A percentile compares a stretch with the other conserved stretches of the same genome.
phyloP scores from a whole-genome alignment of 2,113 vertebrate species.

The Ptilorrhoa leucosticta region DNA sequence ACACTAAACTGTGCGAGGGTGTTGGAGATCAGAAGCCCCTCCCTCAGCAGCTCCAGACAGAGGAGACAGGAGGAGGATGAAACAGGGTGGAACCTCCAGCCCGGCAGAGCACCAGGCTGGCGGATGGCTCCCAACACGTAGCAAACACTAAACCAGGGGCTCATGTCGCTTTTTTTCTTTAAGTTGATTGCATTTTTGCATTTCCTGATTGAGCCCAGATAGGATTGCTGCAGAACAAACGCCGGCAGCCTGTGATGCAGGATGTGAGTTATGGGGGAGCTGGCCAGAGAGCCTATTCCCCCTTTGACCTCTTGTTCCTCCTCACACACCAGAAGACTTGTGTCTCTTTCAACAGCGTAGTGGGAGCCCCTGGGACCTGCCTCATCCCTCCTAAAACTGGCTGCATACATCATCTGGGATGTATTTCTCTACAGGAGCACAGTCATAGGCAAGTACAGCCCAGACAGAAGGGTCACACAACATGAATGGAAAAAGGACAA shows the following conservation, averaged over 20 bases:
- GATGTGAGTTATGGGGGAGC: neutral
- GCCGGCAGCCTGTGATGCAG: rapidly evolving
- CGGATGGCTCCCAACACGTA: neutral
- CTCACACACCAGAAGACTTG: neutral
- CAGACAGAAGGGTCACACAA: neutral
- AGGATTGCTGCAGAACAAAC: neutral
- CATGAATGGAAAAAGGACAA: neutral
- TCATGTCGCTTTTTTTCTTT: rapidly evolving
- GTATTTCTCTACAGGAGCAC: neutral
- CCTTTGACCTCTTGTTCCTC: neutral
- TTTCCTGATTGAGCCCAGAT: neutral
- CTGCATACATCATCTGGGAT: neutral
- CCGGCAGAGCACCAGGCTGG: neutral
- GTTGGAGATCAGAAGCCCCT: neutral
- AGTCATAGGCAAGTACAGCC: neutral
- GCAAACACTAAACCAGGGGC: neutral
- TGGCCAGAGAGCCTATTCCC: neutral
- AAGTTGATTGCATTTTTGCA: neutral
- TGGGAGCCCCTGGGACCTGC: neutral
- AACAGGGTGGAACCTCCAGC: neutral
- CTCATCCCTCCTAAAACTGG: neutral
- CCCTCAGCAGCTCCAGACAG: neutral
- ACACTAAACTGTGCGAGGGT: neutral
- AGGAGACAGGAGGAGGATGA: neutral
- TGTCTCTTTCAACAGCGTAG: rapidly evolving